phyloP scores from a whole-genome alignment of 2,113 vertebrate species.

The Rana temporaria region DNA sequence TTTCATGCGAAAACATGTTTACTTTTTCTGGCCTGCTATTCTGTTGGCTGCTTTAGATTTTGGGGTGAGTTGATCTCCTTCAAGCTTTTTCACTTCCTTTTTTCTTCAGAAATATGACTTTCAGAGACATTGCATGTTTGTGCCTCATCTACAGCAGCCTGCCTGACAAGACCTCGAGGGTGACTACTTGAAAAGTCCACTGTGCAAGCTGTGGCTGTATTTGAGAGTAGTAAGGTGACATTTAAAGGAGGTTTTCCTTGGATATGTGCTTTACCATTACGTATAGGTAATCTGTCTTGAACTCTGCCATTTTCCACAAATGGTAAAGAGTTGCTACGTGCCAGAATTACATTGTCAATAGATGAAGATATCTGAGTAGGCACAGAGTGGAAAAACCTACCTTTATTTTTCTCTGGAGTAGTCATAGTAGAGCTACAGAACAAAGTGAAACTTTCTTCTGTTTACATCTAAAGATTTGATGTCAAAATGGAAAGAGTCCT shows the following conservation, averaged over 20 bases:
- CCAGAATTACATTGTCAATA: slow-evolving; percentile 78
- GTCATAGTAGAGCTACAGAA: slow-evolving; percentile 68
- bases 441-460: slow-evolving; percentile 68
- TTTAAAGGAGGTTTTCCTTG: slow-evolving; percentile 60
- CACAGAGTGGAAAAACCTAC: slow-evolving; percentile 81
- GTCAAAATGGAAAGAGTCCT: slow-evolving; percentile 96
- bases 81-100: slow-evolving; percentile 62
- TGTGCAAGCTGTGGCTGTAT: slow-evolving; percentile 66
- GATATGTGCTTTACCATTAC: slow-evolving; percentile 48
- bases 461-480: slow-evolving; percentile 75
- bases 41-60: slow-evolving; percentile 69
- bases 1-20: slow-evolving; percentile 90
- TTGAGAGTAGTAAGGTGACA: slow-evolving; percentile 65
- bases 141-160: slow-evolving; percentile 88
- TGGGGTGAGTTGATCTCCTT: slow-evolving; percentile 62
- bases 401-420: slow-evolving; percentile 70
- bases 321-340: slow-evolving; percentile 90
- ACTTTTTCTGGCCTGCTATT: slow-evolving; percentile 77
- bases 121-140: slow-evolving; percentile 66
- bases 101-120: slow-evolving; percentile 66
- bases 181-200: slow-evolving; percentile 76
- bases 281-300: slow-evolving; percentile 62
- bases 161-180: slow-evolving; percentile 88
- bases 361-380: slow-evolving; percentile 83
- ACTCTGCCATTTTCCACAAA: slow-evolving; percentile 73